Evolutionary conservation across 2,113 vertebrate species (phyloP), one percentile per base, ranked within the genome.

Genomic region (Clarias macrocephalus): DNA sequence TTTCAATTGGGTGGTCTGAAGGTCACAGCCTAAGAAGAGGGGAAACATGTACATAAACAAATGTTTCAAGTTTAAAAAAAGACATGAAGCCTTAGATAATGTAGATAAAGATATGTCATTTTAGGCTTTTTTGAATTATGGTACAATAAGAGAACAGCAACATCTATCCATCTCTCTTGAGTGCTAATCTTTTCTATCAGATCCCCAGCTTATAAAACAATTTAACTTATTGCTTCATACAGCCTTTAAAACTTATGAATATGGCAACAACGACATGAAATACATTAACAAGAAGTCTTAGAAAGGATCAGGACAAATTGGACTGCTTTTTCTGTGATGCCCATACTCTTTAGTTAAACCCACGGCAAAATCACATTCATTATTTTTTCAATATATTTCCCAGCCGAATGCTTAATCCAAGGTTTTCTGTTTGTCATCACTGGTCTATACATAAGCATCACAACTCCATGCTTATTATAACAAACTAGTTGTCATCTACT

Each of bases 11-110:
- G 62, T 83, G 13, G 62, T 54, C 18, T 83, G 52, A 54, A 54
- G 60, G 66, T n/a, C 25, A 83, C 81, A 83, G 33, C 62, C 81
- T 83, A 83, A 28, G 5, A 10, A 52, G 62, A 54, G 23, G 56
- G 65, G 37, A 82, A 82, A n/a, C 9, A 48, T 63, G 63, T 19
- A 15, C 13, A 25, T 60, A 25, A 60, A 23, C 23, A 30, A 30
- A 59, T 30, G 19, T 80, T 56, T n/a, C 0, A 77, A 77, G 21
- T 15, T 79, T 28, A 54, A 37, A 60, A 12, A 16, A 66, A 65
- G 60, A 42, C 15, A 52, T 28, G 12, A 12, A 42, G 56, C 8
- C 28, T 60, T 72, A 37, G 15, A 37, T 37, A 37, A 37, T 37
- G 33, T 37, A 37, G 33, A n/a, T n/a, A 77, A 54, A 76, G 30